phyloP scores from a whole-genome alignment of 1,140 invertebrate genomes.

The Drosophila mojavensis region DNA sequence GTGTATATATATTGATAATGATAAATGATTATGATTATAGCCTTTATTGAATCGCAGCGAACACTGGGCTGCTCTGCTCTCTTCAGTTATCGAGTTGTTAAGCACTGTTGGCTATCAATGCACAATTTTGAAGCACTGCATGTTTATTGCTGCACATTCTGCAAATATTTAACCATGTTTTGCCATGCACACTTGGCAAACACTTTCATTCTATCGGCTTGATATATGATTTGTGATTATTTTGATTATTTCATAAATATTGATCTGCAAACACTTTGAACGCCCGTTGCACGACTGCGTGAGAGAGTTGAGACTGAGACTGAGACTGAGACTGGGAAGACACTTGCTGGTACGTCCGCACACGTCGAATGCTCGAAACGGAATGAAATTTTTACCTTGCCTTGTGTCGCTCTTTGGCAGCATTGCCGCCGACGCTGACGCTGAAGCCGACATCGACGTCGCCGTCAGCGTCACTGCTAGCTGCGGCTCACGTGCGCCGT shows the following conservation, averaged over 20 bases:
- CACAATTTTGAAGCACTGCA: constrained; percentile 27
- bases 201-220: background rate
- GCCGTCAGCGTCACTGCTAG: constrained; percentile 14
- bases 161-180: constrained; percentile 6
- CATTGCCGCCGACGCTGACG: constrained; percentile 30
- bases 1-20: constrained; percentile 35
- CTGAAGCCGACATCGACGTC: constrained; percentile 1
- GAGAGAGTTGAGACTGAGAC: background rate
- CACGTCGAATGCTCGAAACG: constrained; percentile 71
- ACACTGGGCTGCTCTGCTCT: background rate
- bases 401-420: constrained; percentile 33
- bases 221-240: background rate
- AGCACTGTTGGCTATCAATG: constrained; percentile 35
- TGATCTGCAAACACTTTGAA: constrained; percentile 17
- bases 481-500: constrained; percentile 34
- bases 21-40: constrained; percentile 12
- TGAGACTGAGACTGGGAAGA: constrained; percentile 16
- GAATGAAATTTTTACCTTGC: constrained; percentile 76
- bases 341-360: constrained; percentile 51
- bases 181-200: constrained; percentile 3
- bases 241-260: background rate
- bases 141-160: constrained; percentile 40
- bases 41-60: constrained; percentile 3
- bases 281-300: constrained; percentile 25
- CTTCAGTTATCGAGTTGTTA: constrained; percentile 20